Evolutionary conservation across 2,113 vertebrate species (phyloP).

Genomic region (Petrocephalus microphthalmus): DNA sequence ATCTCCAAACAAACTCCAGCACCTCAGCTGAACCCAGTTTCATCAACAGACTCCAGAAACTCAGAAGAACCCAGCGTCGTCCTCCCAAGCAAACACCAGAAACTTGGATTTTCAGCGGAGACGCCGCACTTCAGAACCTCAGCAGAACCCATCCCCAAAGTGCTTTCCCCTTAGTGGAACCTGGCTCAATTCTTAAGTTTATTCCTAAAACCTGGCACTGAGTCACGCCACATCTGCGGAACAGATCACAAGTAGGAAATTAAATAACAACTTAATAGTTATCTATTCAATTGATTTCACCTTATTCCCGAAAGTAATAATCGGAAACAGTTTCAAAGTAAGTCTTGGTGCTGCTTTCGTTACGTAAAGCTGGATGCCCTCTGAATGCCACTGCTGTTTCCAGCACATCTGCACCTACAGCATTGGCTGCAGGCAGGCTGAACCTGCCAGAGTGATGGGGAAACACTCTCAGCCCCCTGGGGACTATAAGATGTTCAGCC

Average conservation of each 20-base stretch:
- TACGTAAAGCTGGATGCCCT: not conserved
- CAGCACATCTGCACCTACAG: not conserved
- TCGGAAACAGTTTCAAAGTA: not conserved
- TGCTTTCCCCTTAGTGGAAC: not conserved
- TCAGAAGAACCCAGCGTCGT: not conserved
- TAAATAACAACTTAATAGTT: slow-evolving; percentile 2
- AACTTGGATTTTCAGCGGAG: not conserved
- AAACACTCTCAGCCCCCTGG: not conserved
- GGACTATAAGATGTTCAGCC: not conserved
- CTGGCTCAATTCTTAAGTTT: not conserved
- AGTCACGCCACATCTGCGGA: not conserved
- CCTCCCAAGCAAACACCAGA: not conserved
- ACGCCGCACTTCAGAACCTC: not conserved
- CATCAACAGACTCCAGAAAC: not conserved
- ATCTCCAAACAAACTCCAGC: not conserved
- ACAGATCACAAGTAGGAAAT: slow-evolving; percentile 4
- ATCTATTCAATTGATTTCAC: slow-evolving; percentile 12
- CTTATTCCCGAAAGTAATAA: slow-evolving; percentile 6
- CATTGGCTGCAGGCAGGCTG: not conserved
- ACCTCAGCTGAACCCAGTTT: not conserved
- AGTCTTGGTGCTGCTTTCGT: not conserved
- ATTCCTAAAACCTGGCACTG: not conserved
- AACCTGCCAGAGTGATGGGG: not conserved
- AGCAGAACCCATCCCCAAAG: not conserved
- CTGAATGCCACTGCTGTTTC: not conserved